Conservation (phyloP, 2,797 vertebrate genomes). For the Sebastes melanostomus region DNA sequence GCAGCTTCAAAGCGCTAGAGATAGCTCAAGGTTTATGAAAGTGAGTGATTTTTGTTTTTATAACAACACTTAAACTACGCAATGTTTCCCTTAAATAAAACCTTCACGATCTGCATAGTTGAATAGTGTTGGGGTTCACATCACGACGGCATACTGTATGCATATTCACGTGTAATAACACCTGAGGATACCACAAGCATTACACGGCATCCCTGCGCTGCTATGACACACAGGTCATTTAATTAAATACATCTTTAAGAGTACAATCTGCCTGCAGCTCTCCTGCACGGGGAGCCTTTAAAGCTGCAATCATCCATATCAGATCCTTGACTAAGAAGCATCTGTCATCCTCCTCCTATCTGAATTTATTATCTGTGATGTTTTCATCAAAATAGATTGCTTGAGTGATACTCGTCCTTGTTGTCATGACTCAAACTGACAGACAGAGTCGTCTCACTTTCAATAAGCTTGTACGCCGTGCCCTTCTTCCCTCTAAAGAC, state of each 20-base stretch:
- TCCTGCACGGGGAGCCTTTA: neutral
- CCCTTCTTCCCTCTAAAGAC: conserved; percentile 40
- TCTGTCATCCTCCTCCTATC: conserved; percentile 22
- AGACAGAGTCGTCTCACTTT: conserved; percentile 17
- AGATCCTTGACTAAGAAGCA: conserved; percentile 18
- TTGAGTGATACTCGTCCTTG: conserved; percentile 51
- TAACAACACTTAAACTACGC: neutral
- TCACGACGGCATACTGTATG: neutral
- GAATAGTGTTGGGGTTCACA: neutral
- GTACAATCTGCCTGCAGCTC: conserved; percentile 21
- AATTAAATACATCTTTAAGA: conserved; percentile 53
- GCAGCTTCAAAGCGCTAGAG: conserved; percentile 54
- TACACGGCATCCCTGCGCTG: neutral
- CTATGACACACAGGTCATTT: conserved; percentile 22
- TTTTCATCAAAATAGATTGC: conserved; percentile 52
- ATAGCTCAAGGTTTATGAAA: conserved; percentile 18
- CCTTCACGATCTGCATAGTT: neutral
- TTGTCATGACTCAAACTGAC: conserved; percentile 48
- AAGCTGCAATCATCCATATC: conserved; percentile 11
- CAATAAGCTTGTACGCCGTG: conserved; percentile 17
- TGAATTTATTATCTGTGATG: conserved; percentile 44
- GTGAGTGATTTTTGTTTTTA: neutral
- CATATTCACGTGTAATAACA: conserved; percentile 14
- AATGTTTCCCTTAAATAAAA: conserved; percentile 16
- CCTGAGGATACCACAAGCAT: neutral